Base-by-base conservation (phyloP, 2,113 vertebrate genomes). In the Xenopus laevis region DNA sequence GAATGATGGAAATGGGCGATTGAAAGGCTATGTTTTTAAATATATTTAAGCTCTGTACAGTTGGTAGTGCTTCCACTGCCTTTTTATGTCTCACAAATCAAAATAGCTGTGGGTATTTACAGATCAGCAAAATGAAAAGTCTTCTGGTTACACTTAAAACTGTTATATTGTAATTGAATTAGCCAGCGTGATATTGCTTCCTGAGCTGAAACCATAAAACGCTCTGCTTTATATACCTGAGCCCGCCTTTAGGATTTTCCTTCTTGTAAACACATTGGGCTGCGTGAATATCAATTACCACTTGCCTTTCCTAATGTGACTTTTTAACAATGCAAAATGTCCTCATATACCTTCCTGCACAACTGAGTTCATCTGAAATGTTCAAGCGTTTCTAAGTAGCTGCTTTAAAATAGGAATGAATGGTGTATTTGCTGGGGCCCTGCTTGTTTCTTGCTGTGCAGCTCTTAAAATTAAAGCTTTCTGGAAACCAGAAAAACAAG, bases 41-140 rank as follows among this genome's bases (percentile, higher is more conserved):
- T 82, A 61, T 81, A 84, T 72, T 84, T 84, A 82, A 82, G 78
- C 78, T 83, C 68, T 72, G 27, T 61, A 10, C 27, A 45, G 33
- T 65, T 78, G 61, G 71, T 72, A 63, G 21, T 13, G 2, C 59
- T 52, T 80, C 65, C 68, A 58, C 2, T 52, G 58, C 30, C 76
- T 85, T 83, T 55, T 81, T 79, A 71, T 77, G 78, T 83, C 23
- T 7, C 81, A 80, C 76, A 79, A 80, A 79, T 82, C 70, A 81
- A 69, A 86, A 75, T 40, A 78, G 67, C 73, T 80, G 63, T 64
- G 67, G 66, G 58, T 63, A 80, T 80, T 71, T 82, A 69, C 70
- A 79, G 75, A 62, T 68, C 60, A 72, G 70, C 78, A 58, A 13
- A 81, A 68, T 44, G 79, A 69, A 83, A 77, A n/a, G 20, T 71